Evolutionary conservation across 2,888 invertebrate species (phyloP), one percentile per base, ranked within the genome.

Genomic region (Xylophagus ater): DNA sequence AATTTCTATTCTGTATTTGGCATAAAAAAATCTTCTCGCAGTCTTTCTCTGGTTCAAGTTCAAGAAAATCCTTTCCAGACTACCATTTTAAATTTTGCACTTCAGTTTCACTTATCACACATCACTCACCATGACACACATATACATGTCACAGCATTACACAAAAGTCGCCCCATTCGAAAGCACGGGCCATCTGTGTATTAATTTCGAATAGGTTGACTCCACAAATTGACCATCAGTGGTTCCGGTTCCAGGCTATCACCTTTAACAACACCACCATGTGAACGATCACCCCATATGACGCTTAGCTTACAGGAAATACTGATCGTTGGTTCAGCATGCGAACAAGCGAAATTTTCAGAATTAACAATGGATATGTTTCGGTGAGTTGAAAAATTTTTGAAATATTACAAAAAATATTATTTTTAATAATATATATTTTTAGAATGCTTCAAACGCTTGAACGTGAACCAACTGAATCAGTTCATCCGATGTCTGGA

Each of bases 321-420:
- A 48, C 71, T 96, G 41, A 89, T 96, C 49, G 81, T 96, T 42
- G 94, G 96, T 42, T 92, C 92, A 62, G 83, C 85, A 54, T 78
- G 83, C 48, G 88, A 92, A 57, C 94, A 96, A 72, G 87, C 92
- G 21, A 93, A 93, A 66, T 94, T 93, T 68, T 92, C 90, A 50
- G 94, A 96, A 65, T 69, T 96, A 50, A 94, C 94, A 10, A 81
- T 96, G 74, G 96, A 96, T 68, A 96, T 96, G 96, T 96, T 88
- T 66, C 56, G 65, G 63, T 62, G 43, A 50, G 50, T 17, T 4
- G 9, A 9, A 9, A 21, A 7, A 21, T 21, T 21, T 21, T 5
- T 21, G 21, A 5, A 7, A 21, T 7, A 21, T 21, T 21, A 9
- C 21, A 21, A 21, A 31, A 17, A 21, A 12, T 4, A 10, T 33